A percentile compares a stretch with the other conserved stretches of the same genome.
phyloP scores from a whole-genome alignment of 2,888 invertebrate species.

The Chorisops tibialis region DNA sequence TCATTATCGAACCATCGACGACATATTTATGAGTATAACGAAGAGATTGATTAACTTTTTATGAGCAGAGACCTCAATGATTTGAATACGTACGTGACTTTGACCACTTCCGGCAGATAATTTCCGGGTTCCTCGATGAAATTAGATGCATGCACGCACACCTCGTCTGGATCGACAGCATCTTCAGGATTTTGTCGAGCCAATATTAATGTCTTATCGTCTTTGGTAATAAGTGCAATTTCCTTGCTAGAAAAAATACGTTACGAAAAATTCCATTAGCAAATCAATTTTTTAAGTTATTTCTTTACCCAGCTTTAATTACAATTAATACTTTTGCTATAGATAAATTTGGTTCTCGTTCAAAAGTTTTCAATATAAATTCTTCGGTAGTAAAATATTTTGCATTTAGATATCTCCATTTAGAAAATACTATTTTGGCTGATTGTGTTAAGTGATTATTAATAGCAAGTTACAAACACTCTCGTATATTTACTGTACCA shows the following conservation, averaged over 20 bases:
- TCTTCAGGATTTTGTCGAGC: constrained; percentile 6
- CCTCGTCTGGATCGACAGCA: constrained; percentile 18
- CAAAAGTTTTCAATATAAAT: neutral
- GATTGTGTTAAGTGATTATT: neutral
- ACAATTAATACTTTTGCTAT: neutral
- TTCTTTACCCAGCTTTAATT: neutral
- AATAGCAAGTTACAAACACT: neutral
- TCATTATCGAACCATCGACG: too few relatives aligned
- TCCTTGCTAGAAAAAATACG: constrained; percentile 13
- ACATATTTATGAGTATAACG: too few relatives aligned
- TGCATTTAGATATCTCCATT: too few relatives aligned
- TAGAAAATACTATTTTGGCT: too few relatives aligned
- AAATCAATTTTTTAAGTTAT: neutral
- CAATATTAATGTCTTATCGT: constrained; percentile 8
- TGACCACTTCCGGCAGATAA: constrained; percentile 53
- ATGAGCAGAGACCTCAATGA: too few relatives aligned
- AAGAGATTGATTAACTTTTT: too few relatives aligned
- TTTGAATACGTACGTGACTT: constrained; percentile 53
- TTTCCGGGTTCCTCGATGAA: constrained; percentile 51
- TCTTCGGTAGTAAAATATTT: neutral
- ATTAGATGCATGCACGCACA: constrained; percentile 50
- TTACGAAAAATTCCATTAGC: neutral
- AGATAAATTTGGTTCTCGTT: neutral
- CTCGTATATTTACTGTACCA: constrained; percentile 11
- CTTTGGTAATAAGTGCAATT: constrained; percentile 11